These are phyloP conservation scores for Sternotherus odoratus DNA, from an alignment of 2,797 vertebrate species.

Conservation along the genomic window DNA sequence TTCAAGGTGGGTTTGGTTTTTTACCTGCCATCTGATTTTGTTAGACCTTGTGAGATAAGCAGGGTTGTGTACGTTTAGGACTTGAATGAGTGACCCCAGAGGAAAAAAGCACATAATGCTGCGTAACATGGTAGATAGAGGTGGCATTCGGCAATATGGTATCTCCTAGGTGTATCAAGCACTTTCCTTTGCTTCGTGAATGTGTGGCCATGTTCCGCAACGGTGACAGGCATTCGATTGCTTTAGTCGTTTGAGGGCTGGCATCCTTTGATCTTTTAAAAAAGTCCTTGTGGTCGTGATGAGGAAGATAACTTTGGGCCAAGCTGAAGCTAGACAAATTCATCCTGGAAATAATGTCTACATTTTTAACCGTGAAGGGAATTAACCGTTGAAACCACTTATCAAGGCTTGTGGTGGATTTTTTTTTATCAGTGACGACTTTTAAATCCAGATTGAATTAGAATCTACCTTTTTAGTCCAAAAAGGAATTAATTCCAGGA, in stretches of 20 bases:
- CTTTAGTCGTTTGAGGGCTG: too few species aligned
- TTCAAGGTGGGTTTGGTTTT: neutral
- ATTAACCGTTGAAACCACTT: neutral
- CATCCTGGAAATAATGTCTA: neutral
- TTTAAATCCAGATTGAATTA: neutral
- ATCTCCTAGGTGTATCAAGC: neutral
- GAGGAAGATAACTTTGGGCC: neutral
- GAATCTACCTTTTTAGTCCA: neutral
- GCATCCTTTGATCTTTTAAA: neutral
- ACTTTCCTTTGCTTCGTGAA: neutral
- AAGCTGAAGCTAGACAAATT: neutral
- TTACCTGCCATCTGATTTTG: neutral
- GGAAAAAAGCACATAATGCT: neutral
- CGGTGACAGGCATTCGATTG: neutral
- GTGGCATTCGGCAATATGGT: neutral
- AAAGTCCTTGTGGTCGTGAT: neutral
- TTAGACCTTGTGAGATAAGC: neutral
- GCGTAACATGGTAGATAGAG: neutral
- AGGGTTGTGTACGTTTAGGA: neutral
- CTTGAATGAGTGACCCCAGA: neutral
- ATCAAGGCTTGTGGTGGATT: neutral
- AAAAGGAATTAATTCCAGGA: neutral
- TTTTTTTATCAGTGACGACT: neutral
- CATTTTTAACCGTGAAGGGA: neutral
- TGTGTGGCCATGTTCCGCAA: neutral